These are phyloP conservation scores for Octomys mimax DNA, from an alignment of 2,797 vertebrate genomes.

Conservation along the genomic window DNA sequence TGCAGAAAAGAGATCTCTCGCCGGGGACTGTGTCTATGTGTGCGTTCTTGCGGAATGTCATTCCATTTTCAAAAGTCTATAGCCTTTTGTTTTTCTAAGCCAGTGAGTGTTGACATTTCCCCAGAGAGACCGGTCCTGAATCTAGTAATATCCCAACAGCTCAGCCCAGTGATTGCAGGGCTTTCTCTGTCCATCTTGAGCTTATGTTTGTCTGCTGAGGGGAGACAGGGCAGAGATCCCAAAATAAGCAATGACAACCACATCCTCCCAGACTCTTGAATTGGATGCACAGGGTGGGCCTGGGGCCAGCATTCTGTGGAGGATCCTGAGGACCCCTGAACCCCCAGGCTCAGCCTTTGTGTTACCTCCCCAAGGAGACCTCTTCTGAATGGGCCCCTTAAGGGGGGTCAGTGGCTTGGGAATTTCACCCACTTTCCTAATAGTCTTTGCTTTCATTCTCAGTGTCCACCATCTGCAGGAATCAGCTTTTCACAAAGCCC, in stretches of 20 bases:
- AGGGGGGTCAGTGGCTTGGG: background rate
- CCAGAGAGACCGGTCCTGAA: background rate
- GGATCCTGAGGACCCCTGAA: background rate
- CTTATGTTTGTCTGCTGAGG: background rate
- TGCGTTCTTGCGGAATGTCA: constrained; percentile 37
- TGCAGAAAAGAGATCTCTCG: background rate
- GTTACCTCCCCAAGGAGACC: background rate
- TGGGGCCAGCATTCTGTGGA: background rate
- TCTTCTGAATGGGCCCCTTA: background rate
- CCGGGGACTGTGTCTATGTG: background rate
- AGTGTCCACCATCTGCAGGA: background rate
- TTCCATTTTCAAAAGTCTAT: constrained; percentile 20
- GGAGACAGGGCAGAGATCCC: background rate
- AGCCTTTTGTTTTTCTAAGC: constrained; percentile 42
- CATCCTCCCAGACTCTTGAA: background rate
- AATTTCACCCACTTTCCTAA: background rate
- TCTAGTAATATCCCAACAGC: background rate
- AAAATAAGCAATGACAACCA: constrained; percentile 6
- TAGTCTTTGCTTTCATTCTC: background rate
- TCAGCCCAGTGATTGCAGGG: background rate
- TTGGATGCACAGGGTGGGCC: background rate
- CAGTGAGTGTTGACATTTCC: constrained; percentile 33
- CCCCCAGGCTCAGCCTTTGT: background rate
- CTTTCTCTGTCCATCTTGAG: background rate
- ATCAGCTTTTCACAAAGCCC: background rate